Conservation (phyloP, 1,140 invertebrate genomes). For the Drosophila bifasciata region DNA sequence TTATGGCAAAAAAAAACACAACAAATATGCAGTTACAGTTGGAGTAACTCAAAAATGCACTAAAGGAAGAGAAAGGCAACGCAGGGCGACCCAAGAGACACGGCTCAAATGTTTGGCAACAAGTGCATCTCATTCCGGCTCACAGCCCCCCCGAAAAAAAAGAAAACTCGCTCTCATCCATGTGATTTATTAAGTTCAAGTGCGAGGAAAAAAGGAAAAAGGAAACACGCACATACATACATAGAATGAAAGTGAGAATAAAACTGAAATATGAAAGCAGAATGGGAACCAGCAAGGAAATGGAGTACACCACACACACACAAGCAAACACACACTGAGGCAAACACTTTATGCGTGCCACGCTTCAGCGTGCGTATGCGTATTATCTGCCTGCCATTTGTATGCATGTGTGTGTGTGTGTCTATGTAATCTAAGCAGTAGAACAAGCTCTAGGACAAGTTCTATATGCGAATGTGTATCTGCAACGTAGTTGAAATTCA, state of each 20-base stretch:
- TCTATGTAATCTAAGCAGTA: constrained; percentile 52
- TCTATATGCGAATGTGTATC: constrained; percentile 23
- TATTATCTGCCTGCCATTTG: constrained; percentile 22
- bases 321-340: background rate
- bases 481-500: constrained; percentile 48
- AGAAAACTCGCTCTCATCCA: constrained; percentile 23
- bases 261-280: constrained; percentile 51
- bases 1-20: constrained; percentile 48
- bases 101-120: constrained; percentile 44
- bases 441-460: constrained; percentile 6
- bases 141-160: constrained; percentile 2
- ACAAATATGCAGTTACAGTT: too few relatives aligned
- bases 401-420: constrained; percentile 22
- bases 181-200: constrained; percentile 64
- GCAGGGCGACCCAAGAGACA: constrained; percentile 1
- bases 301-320: constrained; percentile 31
- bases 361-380: constrained; percentile 55
- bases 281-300: constrained; percentile 27
- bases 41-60: too few relatives aligned
- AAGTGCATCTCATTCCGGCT: constrained; percentile 34
- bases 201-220: constrained; percentile 2
- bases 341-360: constrained; percentile 35
- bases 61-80: constrained; percentile 10
- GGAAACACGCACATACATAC: background rate
- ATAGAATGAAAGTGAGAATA: constrained; percentile 9